Evolutionary conservation across 1,140 invertebrate species (phyloP), one percentile per base, ranked within the genome.

Genomic region (Heliothis subflexa): DNA sequence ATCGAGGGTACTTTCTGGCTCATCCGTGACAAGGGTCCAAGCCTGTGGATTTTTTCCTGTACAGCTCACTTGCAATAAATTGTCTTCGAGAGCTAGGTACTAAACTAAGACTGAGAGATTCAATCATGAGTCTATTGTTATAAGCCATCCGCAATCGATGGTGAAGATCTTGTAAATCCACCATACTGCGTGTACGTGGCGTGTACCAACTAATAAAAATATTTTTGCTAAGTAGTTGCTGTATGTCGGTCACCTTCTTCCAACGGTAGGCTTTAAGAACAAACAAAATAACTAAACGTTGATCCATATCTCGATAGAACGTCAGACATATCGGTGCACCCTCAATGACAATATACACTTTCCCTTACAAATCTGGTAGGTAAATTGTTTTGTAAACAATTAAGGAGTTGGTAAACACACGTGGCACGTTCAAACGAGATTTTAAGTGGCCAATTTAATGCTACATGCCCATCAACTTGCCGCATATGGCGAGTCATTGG

Each of bases 401-500:
- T 82, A 76, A 72, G 73, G 54, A 64, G 70, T 79, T 76, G 28
- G 57, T 64, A 77, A 82, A 78, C 76, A 73, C 45, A 80, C 76
- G 71, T 80, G 78, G 12, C 33, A 70, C 54, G 50, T 61, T 66
- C 49, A 75, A 78, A 79, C 40, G 79, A 79, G 78, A 78, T 59
- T 83, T 80, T 79, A 87, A 84, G 72, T 85, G 78, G 85, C 78
- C 81, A 88, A 88, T 88, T 85, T 85, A 79, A 80, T 64, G 77
- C 40, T 40, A 76, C 72, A 75, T 83, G 89, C 86, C 86, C 89
- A 86, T 91, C 88, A 83, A 82, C 57, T 76, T 28, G 57, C 86
- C 87, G 59, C 84, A 83, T 89, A 89, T 82, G 87, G 91, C 18
- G 21, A 86, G 81, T 83, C 86, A 82, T 88, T 86, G 86, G 70